Base-by-base conservation (phyloP, 2,113 vertebrate genomes). In the Excalfactoria chinensis region DNA sequence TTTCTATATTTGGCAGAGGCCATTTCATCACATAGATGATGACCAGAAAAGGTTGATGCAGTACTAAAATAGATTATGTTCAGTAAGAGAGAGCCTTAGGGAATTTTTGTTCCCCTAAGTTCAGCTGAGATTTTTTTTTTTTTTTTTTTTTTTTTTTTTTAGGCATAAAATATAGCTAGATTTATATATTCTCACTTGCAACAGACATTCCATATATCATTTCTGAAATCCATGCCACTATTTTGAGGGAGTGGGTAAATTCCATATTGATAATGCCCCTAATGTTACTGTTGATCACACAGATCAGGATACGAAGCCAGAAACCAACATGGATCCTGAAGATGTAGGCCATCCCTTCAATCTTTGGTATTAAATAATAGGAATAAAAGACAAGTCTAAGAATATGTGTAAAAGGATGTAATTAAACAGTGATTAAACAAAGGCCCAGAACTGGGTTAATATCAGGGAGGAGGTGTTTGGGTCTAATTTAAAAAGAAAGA, bases 101-200 rank as follows among this genome's bases (percentile, higher is more conserved):
- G 37, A 6, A 26, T n/a, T 70, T 92, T 67, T 43, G 8, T 58
- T 93, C 41, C 41, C 55, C 48, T 49, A 49, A 73, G 71, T 83
- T 90, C 75, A 86, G 6, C 7, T 58, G 6, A 88, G 64, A 80
- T 35, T 53, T 79, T 72, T 95, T 85, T 91, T 56, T 53, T 95
- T 85, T 89, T 62, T 55, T 11, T 41, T 41, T n/a, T 53, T 79
- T 69, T 35, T 53, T 76, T 72, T 95, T 85, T 91, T 62, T 55
- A 84, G 67, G 13, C 5, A 23, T 58, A 58, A 13, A 6, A 78
- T 46, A 43, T 76, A 78, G 32, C 8, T 63, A 92, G 58, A 58
- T 79, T 68, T 93, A 84, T 77, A 43, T 56, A 22, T 43, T 89
- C 77, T 90, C 18, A 28, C 72, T 77, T 84, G 6, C 55, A 88